Evolutionary conservation across 2,888 invertebrate genomes (phyloP).

Genomic region (Xestia ashworthii): DNA sequence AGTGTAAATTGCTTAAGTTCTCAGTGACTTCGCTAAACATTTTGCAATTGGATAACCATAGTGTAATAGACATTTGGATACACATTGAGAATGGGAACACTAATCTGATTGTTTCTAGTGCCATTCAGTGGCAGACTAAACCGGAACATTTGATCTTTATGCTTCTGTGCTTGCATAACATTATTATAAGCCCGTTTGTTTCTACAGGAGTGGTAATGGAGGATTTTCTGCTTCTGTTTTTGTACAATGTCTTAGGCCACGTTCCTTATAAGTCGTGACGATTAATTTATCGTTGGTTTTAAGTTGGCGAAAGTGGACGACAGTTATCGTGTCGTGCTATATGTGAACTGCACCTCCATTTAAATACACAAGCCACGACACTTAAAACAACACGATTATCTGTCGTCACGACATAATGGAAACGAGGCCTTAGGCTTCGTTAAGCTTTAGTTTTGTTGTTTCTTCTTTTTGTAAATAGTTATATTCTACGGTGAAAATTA

Average conservation of each 20-base stretch:
- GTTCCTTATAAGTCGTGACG: too few species aligned
- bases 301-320: too few species aligned
- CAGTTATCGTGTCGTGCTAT: too few species aligned
- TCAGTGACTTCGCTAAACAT: constrained; percentile 45
- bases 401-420: too few species aligned
- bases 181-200: neutral
- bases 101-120: constrained; percentile 57
- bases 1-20: constrained; percentile 5
- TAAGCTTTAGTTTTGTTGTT: neutral
- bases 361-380: too few species aligned
- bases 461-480: too few species aligned
- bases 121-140: constrained; percentile 26
- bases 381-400: too few species aligned
- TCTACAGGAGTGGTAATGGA: neutral
- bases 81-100: constrained; percentile 42
- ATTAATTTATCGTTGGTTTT: too few species aligned
- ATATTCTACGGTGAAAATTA: too few species aligned
- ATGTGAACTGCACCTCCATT: too few species aligned
- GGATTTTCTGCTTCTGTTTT: neutral
- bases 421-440: too few species aligned
- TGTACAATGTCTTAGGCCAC: too few species aligned
- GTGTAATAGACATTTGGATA: constrained; percentile 59
- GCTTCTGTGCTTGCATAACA: constrained; percentile 5
- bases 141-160: constrained; percentile 1
- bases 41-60: constrained; percentile 55